Base-by-base conservation (phyloP, 1,140 invertebrate species). In the Zaprionus taronus region DNA sequence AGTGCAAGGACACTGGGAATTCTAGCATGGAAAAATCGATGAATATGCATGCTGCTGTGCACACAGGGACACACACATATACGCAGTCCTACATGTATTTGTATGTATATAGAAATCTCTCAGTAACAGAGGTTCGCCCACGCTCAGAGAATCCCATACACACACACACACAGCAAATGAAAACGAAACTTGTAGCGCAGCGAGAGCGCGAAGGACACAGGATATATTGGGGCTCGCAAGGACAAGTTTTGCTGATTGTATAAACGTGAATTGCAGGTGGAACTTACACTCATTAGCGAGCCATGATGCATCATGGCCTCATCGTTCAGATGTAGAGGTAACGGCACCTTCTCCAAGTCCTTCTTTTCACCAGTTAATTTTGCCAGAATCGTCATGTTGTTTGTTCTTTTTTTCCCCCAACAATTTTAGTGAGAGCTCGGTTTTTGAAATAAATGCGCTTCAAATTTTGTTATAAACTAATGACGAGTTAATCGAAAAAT, bases 271-370 rank as follows among this genome's bases (percentile, higher is more conserved):
- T 17, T 17, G 24, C n/a, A 38, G 20, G 47, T 51, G 47, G 47
- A 12, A 90, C 86, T 86, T 77, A 91, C 85, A 71, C 80, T 77
- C 72, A 89, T 81, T 58, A 87, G 75, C 7, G 92, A 84, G 17
- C 91, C 75, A 62, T 84, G 84, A 26, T 89, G 77, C 77, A 85
- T 72, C 31, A 92, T 81, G 15, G 86, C 47, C 64, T 91, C 91
- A 61, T 92, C 86, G 58, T 93, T 95, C 34, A 96, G 93, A 49
- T 95, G 95, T 68, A 96, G 93, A 38, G 95, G 95, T 80, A 95
- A 93, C 51, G 94, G 94, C 75, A 95, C 92, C 93, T 95, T 95
- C 80, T 96, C 95, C 38, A 93, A 74, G 36, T 90, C 82, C 68
- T 84, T 82, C 17, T 76, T 77, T 55, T 82, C 77, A 41, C 85